Base-by-base conservation (phyloP, 2,113 vertebrate genomes). In the Maccullochella peelii region DNA sequence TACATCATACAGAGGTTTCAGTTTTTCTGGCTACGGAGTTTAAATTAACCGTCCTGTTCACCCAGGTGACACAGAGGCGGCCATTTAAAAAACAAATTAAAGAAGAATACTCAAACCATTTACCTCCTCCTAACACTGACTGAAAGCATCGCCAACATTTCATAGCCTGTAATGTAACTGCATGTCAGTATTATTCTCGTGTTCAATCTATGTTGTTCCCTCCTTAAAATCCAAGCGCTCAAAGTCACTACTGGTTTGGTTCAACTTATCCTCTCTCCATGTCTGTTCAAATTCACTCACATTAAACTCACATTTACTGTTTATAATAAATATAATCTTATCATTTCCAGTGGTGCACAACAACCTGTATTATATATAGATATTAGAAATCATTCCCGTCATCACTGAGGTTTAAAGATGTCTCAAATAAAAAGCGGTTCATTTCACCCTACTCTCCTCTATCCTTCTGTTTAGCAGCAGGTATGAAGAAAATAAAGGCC, bases 381-480 rank as follows among this genome's bases (percentile, higher is more conserved):
- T 9, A n/a, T 69, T 49, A 33, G 1, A 71, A 54, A 52, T 71
- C 20, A n/a, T 55, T 38, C 2, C 3, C 4, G 14, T 71, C 30
- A 33, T 38, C 20, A 55, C 68, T 73, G 40, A 59, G 40, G 71
- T 59, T 61, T 49, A 23, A 61, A 49, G 20, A 75, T 49, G 57
- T 49, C 36, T 44, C 42, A 50, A 20, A 20, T 16, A 16, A 49
- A 49, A 49, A 6, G 49, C 7, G 49, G 14, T 15, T 16, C 15
- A 16, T 47, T 5, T 49, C 27, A 30, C 10, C 5, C 16, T 10
- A 27, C 55, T 9, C 2, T 44, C n/a, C 36, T 42, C n/a, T 20
- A 27, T 42, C 70, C 16, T 44, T 44, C 20, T 72, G 5, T 57
- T 55, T n/a, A 36, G 68, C 12, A 55, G 21, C 33, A 20, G 47